A percentile compares a stretch with the other conserved stretches of the same genome.
phyloP scores from a whole-genome alignment of 2,888 invertebrate species.

The Acronicta alni region DNA sequence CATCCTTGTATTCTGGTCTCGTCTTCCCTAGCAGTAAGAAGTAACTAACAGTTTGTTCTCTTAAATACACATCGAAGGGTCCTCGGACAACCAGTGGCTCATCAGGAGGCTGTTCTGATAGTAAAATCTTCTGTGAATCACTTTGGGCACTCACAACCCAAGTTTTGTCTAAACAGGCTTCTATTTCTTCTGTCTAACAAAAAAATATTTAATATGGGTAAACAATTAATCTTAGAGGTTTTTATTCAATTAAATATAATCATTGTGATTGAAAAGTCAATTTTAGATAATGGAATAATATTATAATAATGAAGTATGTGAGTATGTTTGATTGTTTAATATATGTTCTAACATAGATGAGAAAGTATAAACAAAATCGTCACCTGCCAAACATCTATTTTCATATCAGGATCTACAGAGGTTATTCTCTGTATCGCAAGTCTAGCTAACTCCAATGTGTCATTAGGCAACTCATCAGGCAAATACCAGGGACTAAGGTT shows the following conservation, averaged over 20 bases:
- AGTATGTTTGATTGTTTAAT: no score
- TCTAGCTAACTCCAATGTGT: slow-evolving; percentile 93
- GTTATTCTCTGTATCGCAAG: slow-evolving; percentile 95
- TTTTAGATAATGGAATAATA: no score
- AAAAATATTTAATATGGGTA: slow-evolving; percentile 54
- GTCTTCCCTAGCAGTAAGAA: slow-evolving; percentile 93
- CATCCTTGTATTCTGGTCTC: slow-evolving; percentile 78
- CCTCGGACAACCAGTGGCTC: slow-evolving; percentile 95
- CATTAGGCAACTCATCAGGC: slow-evolving; percentile 93
- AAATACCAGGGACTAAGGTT: slow-evolving; percentile 96
- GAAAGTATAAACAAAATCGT: slow-evolving; percentile 35
- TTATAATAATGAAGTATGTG: no score
- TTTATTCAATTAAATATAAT: no score
- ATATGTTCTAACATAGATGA: not conserved
- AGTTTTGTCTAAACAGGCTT: slow-evolving; percentile 94
- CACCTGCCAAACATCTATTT: slow-evolving; percentile 91
- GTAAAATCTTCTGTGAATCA: slow-evolving; percentile 91
- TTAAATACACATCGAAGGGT: slow-evolving; percentile 94
- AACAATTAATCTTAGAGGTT: no score
- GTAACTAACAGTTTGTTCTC: slow-evolving; percentile 93
- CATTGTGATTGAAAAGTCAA: no score
- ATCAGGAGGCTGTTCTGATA: slow-evolving; percentile 89
- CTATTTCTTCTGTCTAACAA: slow-evolving; percentile 91
- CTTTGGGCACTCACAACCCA: slow-evolving; percentile 98
- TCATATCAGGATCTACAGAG: slow-evolving; percentile 93